Evolutionary conservation across 2,888 invertebrate genomes (phyloP).

Genomic region (Tortrix viridana): DNA sequence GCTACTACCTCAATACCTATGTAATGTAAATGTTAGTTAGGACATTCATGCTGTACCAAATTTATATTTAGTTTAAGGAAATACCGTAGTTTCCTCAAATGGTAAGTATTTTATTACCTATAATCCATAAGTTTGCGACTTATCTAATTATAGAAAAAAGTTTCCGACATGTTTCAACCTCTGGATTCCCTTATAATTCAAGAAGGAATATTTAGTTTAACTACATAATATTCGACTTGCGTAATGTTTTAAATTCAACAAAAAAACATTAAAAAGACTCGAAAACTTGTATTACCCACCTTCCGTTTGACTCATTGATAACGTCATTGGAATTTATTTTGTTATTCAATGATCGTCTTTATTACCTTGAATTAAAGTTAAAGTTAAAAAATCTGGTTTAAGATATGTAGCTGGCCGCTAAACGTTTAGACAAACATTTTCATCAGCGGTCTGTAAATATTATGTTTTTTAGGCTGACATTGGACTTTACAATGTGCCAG

Average conservation of each 20-base stretch:
- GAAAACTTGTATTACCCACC: constrained; percentile 16
- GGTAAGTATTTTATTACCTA: too few relatives aligned
- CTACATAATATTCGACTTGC: neutral
- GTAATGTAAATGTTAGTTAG: too few relatives aligned
- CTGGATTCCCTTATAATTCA: neutral
- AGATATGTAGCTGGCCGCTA: constrained; percentile 28
- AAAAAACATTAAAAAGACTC: constrained; percentile 13
- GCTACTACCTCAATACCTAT: too few relatives aligned
- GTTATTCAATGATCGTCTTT: constrained; percentile 19
- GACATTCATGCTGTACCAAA: too few relatives aligned
- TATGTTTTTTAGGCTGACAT: constrained; percentile 32
- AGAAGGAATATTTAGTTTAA: too few relatives aligned
- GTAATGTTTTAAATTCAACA: constrained; percentile 9
- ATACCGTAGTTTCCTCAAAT: too few relatives aligned
- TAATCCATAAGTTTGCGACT: too few relatives aligned
- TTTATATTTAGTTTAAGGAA: too few relatives aligned
- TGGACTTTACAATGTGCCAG: neutral
- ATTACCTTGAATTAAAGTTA: constrained; percentile 15
- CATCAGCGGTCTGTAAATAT: constrained; percentile 33
- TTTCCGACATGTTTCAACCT: neutral
- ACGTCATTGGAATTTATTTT: constrained; percentile 45
- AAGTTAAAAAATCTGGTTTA: neutral
- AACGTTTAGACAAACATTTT: constrained; percentile 38
- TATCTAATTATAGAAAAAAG: too few relatives aligned
- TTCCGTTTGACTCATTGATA: constrained; percentile 55